These are phyloP conservation scores for Saguinus midas DNA, from an alignment of 2,113 vertebrate species.

Conservation along the genomic window DNA sequence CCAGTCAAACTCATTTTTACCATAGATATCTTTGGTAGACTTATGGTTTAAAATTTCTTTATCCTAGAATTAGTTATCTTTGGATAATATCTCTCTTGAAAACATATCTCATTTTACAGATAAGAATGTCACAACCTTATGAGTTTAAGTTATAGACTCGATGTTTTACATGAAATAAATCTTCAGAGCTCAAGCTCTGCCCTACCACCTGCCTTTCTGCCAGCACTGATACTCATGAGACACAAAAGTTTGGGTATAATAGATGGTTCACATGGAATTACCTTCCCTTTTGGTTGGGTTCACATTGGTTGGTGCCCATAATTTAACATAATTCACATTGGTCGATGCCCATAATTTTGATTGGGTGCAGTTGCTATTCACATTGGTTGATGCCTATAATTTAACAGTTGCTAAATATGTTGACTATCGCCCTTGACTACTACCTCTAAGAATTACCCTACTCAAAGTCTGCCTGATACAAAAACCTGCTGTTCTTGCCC, in stretches of 20 bases:
- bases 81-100: not conserved
- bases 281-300: not conserved
- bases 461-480: not conserved
- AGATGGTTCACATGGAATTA: not conserved
- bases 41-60: not conserved
- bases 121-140: not conserved
- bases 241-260: too few species aligned
- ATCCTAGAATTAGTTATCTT: conserved; percentile 1
- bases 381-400: not conserved
- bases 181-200: not conserved
- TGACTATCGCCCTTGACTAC: not conserved
- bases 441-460: not conserved
- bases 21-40: not conserved
- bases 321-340: not conserved
- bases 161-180: not conserved
- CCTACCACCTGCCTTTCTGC: not conserved
- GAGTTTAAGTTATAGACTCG: not conserved
- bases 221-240: accelerated
- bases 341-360: not conserved
- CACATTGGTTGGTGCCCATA: too few species aligned
- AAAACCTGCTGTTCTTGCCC: not conserved
- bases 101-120: not conserved
- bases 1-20: not conserved
- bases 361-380: not conserved
- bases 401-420: not conserved